Evolutionary conservation across 2,888 invertebrate species (phyloP), one percentile per base, ranked within the genome.

Genomic region (Prenolepis imparis): DNA sequence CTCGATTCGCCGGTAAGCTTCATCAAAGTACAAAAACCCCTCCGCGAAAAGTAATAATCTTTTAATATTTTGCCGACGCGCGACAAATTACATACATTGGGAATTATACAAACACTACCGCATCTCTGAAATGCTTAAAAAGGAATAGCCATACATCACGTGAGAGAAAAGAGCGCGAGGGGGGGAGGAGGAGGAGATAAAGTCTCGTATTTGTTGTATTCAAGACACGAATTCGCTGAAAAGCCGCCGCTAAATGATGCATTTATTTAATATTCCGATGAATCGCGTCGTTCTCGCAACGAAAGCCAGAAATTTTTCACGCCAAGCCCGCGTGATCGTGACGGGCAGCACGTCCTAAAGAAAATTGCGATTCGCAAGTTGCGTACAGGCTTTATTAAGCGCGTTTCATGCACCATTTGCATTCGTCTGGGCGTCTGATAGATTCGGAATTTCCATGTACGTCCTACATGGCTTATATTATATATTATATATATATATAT

Each of bases 361-460:
- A 90, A 90, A 91, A 90, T 90, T 90, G 90, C 87, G 90, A 90
- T 87, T 91, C 90, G 90, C 91, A 86, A 85, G 77, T 90, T 87
- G 88, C 91, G 90, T 87, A 88, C 91, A 77, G 84, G 87, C 90
- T 90, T 91, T 90, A 91, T 90, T 90, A 90, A 90, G 89, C 91
- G 90, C 90, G 91, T 86, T 91, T 89, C 91, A 90, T 91, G 87
- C 87, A 86, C 87, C 88, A 91, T 91, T 91, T 90, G 91, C 91
- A 91, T 90, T 91, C 91, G 91, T 86, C 91, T 91, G 90, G 89
- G 84, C 91, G 85, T 89, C 83, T 86, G 90, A 91, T 91, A 88
- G 90, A 91, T 91, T 91, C 72, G 88, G 91, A 91, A 91, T 91
- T 91, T 86, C 89, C 89, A 89, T 85, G 86, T 90, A 89, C 90